phyloP scores from a whole-genome alignment of 2,113 vertebrate species.

The Corvus cornix region DNA sequence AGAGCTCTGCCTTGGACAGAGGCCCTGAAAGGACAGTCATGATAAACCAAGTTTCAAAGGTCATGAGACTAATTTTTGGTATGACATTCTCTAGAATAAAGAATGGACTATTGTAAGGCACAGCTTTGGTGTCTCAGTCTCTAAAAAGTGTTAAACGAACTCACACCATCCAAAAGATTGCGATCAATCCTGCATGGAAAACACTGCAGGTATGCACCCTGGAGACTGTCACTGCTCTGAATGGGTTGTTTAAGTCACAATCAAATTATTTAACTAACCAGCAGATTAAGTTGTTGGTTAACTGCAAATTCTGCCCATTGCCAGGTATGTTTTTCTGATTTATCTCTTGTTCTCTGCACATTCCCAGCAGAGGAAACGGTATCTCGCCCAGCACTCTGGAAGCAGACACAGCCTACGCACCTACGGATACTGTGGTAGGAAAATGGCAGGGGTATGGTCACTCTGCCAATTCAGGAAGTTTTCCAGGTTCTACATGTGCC shows the following conservation, averaged over 20 bases:
- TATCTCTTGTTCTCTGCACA: neutral
- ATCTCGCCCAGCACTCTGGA: neutral
- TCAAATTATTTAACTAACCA: neutral
- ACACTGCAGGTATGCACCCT: neutral
- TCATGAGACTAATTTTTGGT: neutral
- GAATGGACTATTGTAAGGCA: neutral
- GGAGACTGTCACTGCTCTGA: neutral
- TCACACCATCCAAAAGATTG: neutral
- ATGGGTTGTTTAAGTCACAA: neutral
- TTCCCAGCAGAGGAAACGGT: neutral
- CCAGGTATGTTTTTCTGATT: neutral
- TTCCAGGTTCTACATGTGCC: conserved; percentile 62
- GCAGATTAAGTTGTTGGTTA: neutral
- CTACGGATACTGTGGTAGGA: conserved; percentile 7
- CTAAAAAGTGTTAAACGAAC: neutral
- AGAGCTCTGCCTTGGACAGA: neutral
- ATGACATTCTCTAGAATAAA: neutral
- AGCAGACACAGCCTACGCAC: conserved; percentile 37
- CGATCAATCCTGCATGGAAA: neutral
- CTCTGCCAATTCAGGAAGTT: conserved; percentile 61
- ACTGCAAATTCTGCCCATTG: neutral
- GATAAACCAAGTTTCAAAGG: neutral
- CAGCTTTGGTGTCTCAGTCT: neutral
- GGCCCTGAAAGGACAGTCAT: neutral
- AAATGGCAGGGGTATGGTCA: conserved; percentile 55